These are phyloP conservation scores for Bambusicola thoracicus DNA, from an alignment of 2,113 vertebrate species.

Conservation along the genomic window DNA sequence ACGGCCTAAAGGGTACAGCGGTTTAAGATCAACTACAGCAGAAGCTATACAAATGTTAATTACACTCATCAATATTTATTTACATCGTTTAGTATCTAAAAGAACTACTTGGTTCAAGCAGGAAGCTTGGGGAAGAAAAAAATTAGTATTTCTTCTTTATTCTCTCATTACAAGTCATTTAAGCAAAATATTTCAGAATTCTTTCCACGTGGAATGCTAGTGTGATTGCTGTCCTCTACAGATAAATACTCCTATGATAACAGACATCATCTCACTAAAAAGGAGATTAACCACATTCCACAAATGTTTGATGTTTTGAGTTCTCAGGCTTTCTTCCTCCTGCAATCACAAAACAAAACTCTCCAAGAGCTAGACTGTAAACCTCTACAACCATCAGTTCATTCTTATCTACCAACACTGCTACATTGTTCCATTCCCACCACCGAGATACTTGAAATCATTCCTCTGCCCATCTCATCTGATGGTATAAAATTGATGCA, in stretches of 20 bases:
- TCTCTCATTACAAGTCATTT: not conserved
- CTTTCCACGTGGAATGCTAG: not conserved
- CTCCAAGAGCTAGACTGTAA: not conserved
- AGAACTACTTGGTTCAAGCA: not conserved
- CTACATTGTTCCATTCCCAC: not conserved
- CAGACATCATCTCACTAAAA: not conserved
- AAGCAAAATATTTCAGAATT: not conserved
- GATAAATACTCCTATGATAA: not conserved
- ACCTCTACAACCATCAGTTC: not conserved
- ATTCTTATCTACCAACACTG: not conserved
- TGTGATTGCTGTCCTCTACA: not conserved
- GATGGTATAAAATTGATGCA: not conserved
- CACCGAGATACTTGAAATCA: not conserved
- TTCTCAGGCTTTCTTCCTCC: not conserved
- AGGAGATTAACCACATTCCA: not conserved
- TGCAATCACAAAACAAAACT: not conserved
- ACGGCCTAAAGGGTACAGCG: not conserved
- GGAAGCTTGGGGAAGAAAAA: not conserved
- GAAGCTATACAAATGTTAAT: not conserved
- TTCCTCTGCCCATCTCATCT: not conserved
- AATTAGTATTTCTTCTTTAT: not conserved
- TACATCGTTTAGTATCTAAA: not conserved
- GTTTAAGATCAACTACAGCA: not conserved
- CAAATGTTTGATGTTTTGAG: not conserved
- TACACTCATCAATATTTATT: not conserved